Evolutionary conservation across 30 jellyfish, hydroid and myxozoan genomes (phyloP), one percentile per base, ranked within the genome.

Genomic region (Phacellophora camtschatica): DNA sequence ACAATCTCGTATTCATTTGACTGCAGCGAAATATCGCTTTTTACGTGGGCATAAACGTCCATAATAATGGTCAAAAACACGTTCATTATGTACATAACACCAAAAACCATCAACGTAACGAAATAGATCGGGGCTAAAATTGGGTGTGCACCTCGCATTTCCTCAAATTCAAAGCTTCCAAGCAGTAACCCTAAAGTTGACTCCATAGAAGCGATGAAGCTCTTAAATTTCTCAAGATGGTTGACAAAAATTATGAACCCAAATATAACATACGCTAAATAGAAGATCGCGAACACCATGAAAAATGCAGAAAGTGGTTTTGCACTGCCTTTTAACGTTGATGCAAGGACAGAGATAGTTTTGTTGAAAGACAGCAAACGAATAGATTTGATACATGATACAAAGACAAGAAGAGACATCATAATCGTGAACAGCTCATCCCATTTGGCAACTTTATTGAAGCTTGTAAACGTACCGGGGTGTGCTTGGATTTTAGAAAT

Each of bases 391-490:
- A 94, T 77, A 74, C 99, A 94, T 15, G 96, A 74, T 10, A 94
- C 71, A 76, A 94, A 29, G 7, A 94, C 99, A 35, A 94, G 81
- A 25, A 83, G 34, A 16, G 97, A 85, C 65, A 96, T 50, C 62
- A 88, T 69, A 73, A 71, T 66, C 23, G 81, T 74, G 28, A 94
- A 81, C 88, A 94, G 32, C 35, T 61, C 94, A 53, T 94, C 99
- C 99, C 99, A 94, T 29, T 83, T 91, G 33, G 95, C 96, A 43
- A 94, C 97, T 66, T 87, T 94, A 89, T 94, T 94, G 83, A 94
- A 94, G 77, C 99, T 94, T 82, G 88, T 97, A 62, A 94, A 94
- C 61, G 62, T 59, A 18, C 97, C 97, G 20, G 94, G 96, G 46
- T 70, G 73, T 0, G 88, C 70, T 20, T 94, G 86, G 74, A 94